phyloP scores from a whole-genome alignment of 2,113 vertebrate genomes.

The Panurus biarmicus region DNA sequence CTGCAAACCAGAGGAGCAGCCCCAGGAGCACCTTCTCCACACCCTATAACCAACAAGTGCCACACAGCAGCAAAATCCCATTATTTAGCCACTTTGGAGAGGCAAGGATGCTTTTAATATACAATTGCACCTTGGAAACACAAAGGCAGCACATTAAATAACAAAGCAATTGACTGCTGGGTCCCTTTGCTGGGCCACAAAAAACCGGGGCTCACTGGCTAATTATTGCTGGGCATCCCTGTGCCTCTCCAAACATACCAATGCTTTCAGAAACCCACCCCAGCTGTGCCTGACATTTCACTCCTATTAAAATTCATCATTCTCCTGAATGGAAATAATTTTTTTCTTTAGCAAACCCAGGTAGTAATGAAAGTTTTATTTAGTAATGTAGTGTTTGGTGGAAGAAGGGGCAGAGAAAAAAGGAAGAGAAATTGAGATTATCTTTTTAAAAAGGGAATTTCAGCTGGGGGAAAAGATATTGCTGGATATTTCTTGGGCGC shows the following conservation, averaged over 20 bases:
- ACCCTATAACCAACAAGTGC: background rate
- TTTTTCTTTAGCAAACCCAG: slow-evolving; percentile 18
- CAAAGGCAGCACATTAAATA: slow-evolving; percentile 25
- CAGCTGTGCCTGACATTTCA: slow-evolving; percentile 60
- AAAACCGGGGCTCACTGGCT: background rate
- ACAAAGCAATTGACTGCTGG: slow-evolving; percentile 33
- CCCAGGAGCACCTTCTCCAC: background rate
- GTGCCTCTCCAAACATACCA: background rate
- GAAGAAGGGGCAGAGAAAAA: background rate
- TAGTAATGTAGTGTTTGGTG: background rate
- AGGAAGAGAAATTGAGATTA: background rate
- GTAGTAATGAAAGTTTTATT: slow-evolving; percentile 53
- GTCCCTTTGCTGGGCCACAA: background rate
- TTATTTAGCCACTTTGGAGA: background rate
- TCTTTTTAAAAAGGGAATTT: background rate
- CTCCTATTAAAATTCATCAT: slow-evolving; percentile 50
- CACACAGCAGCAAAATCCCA: background rate
- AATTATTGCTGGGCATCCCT: background rate
- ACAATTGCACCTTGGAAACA: slow-evolving; percentile 11
- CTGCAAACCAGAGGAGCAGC: background rate
- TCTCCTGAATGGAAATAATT: slow-evolving; percentile 14
- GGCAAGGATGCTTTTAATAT: slow-evolving; percentile 22
- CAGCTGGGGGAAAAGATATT: background rate
- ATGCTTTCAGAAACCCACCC: slow-evolving; percentile 17
- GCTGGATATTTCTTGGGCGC: background rate